Evolutionary conservation across 2,797 vertebrate species (phyloP).

Genomic region (Alcedo quadribrachys): DNA sequence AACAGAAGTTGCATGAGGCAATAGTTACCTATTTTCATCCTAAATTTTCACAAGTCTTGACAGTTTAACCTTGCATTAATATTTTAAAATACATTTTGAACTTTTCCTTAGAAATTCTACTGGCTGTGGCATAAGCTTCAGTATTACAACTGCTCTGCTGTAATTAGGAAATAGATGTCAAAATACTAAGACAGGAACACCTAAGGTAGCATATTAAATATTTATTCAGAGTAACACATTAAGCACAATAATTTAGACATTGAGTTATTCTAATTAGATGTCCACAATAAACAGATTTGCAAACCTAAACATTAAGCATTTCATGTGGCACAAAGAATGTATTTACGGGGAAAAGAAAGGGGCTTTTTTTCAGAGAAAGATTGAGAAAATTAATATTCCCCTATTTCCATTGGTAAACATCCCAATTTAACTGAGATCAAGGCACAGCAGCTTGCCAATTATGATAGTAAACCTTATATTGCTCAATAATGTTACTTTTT

Average conservation of each 20-base stretch:
- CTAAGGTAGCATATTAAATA: slow-evolving; percentile 66
- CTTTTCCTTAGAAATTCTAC: slow-evolving; percentile 8
- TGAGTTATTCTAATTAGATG: slow-evolving; percentile 60
- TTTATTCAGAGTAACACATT: slow-evolving; percentile 55
- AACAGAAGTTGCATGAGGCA: not conserved
- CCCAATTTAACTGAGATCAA: slow-evolving; percentile 43
- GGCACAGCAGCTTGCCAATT: slow-evolving; percentile 14
- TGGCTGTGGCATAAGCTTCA: not conserved
- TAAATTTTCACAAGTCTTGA: slow-evolving; percentile 18
- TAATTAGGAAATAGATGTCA: slow-evolving; percentile 60
- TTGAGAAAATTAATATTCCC: slow-evolving; percentile 28
- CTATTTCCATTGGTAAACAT: slow-evolving; percentile 49
- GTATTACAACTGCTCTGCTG: slow-evolving; percentile 3
- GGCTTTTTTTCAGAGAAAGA: not conserved
- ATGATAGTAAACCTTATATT: not conserved
- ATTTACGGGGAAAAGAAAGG: slow-evolving; percentile 9
- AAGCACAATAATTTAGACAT: slow-evolving; percentile 39
- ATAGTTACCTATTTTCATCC: not conserved
- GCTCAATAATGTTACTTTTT: not conserved
- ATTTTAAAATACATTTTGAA: slow-evolving; percentile 22
- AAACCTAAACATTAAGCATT: slow-evolving; percentile 41
- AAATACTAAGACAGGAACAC: slow-evolving; percentile 54
- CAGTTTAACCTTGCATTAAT: slow-evolving; percentile 52
- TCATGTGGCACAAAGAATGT: slow-evolving; percentile 11
- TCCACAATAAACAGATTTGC: slow-evolving; percentile 36